phyloP scores from a whole-genome alignment of 2,888 invertebrate genomes.

The Heteromyza rotundicornis region DNA sequence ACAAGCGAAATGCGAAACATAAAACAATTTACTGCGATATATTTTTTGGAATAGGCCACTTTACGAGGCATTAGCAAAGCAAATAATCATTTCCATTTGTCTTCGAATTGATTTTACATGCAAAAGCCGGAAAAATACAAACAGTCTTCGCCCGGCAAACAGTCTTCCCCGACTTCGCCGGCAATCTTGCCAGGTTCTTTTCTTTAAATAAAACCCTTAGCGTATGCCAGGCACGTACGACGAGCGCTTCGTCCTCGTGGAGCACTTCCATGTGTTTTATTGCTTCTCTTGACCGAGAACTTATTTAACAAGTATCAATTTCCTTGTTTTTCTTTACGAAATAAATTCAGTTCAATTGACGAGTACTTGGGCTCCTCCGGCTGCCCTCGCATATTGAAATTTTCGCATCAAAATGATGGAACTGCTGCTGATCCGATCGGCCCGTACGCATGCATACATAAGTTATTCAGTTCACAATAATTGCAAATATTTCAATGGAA shows the following conservation, averaged over 20 bases:
- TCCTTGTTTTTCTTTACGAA: constrained; percentile 26
- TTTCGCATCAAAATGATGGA: too few species aligned
- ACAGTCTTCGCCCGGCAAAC: not conserved
- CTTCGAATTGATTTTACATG: constrained; percentile 42
- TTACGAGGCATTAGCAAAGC: constrained; percentile 53
- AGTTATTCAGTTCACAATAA: too few species aligned
- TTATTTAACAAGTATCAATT: constrained; percentile 53
- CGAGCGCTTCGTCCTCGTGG: constrained; percentile 26
- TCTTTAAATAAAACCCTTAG: constrained; percentile 41
- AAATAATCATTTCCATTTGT: constrained; percentile 54
- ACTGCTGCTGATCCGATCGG: too few species aligned
- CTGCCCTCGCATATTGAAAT: too few species aligned
- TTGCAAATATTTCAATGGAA: too few species aligned
- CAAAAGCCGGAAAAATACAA: constrained; percentile 21
- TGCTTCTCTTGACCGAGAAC: constrained; percentile 16
- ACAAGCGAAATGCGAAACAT: too few species aligned
- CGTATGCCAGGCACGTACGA: constrained; percentile 49
- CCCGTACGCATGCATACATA: too few species aligned
- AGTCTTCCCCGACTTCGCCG: not conserved
- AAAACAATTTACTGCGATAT: not conserved
- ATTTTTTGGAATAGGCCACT: constrained; percentile 36
- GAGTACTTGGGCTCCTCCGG: too few species aligned
- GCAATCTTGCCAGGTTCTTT: too few species aligned
- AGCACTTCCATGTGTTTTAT: constrained; percentile 17
- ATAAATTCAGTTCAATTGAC: too few species aligned